A percentile compares a stretch with the other conserved stretches of the same genome.
These are phyloP conservation scores for Ascidia mentula DNA, from an alignment of 23 tunicate genomes.

Conservation along the genomic window DNA sequence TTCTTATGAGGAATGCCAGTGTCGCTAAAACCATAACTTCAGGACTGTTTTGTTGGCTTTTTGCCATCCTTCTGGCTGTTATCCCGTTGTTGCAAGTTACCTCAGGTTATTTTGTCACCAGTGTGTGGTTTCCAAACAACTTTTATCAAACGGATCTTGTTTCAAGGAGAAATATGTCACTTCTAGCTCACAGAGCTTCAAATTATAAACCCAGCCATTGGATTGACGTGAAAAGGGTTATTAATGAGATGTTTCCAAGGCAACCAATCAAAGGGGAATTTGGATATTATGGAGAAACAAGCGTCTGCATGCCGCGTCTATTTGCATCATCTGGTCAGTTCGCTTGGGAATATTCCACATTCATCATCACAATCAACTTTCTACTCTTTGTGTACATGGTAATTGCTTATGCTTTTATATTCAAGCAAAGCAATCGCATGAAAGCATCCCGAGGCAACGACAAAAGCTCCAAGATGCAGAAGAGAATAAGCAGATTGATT, in stretches of 20 bases:
- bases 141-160: neutral
- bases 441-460: neutral
- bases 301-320: conserved; percentile 48
- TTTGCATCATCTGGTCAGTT: conserved; percentile 15
- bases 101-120: conserved; percentile 9
- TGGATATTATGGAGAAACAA: conserved; percentile 57
- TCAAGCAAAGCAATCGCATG: neutral
- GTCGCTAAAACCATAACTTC: neutral
- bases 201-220: neutral
- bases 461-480: conserved; percentile 25
- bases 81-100: conserved; percentile 10
- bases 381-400: conserved; percentile 28
- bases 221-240: neutral
- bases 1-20: neutral
- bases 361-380: conserved; percentile 28
- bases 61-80: conserved; percentile 1
- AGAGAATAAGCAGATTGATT: conserved; percentile 31
- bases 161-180: neutral
- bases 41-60: conserved; percentile 10
- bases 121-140: conserved; percentile 15
- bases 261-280: conserved; percentile 10
- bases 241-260: conserved; percentile 2
- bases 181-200: conserved; percentile 14
- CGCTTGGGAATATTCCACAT: conserved; percentile 34
- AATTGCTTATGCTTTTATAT: conserved; percentile 20